Conservation (phyloP, 1,140 invertebrate species). For the Neodiprion virginianus region DNA sequence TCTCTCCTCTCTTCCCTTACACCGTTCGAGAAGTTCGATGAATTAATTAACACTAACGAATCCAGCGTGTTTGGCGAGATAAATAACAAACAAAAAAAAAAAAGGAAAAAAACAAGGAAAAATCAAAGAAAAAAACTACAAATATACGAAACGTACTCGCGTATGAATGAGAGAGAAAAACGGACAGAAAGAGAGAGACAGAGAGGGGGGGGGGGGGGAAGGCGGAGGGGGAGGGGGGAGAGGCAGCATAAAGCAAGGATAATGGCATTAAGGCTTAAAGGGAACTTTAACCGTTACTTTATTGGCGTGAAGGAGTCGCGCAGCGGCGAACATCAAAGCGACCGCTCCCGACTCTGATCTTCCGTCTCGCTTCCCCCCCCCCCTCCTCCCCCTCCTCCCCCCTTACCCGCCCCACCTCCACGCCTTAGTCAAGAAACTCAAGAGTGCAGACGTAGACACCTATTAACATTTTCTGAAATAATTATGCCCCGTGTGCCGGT, state of each 20-base stretch:
- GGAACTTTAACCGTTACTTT: constrained; percentile 58
- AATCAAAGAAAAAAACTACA: too few relatives aligned
- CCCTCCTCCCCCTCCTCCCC: constrained; percentile 4
- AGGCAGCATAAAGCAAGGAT: constrained; percentile 44
- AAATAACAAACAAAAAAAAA: too few relatives aligned
- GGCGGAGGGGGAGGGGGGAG: too few relatives aligned
- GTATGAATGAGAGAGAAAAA: too few relatives aligned
- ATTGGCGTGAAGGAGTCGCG: constrained; percentile 59
- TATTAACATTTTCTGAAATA: constrained; percentile 8
- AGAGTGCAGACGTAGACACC: constrained; percentile 6
- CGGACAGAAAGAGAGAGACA: too few relatives aligned
- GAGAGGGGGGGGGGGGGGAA: too few relatives aligned
- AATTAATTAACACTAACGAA: too few relatives aligned
- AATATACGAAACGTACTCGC: too few relatives aligned
- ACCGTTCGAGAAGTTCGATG: too few relatives aligned
- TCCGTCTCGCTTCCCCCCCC: constrained; percentile 23
- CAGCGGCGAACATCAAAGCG: constrained; percentile 58
- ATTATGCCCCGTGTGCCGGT: neutral
- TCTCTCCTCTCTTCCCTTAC: too few relatives aligned
- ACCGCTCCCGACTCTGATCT: constrained; percentile 35
- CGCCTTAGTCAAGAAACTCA: neutral
- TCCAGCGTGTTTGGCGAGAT: too few relatives aligned
- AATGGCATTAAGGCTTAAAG: constrained; percentile 57
- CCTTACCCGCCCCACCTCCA: neutral
- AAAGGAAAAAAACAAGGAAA: too few relatives aligned